Evolutionary conservation across 2,888 invertebrate species (phyloP).

Genomic region (Blomia tropicalis): DNA sequence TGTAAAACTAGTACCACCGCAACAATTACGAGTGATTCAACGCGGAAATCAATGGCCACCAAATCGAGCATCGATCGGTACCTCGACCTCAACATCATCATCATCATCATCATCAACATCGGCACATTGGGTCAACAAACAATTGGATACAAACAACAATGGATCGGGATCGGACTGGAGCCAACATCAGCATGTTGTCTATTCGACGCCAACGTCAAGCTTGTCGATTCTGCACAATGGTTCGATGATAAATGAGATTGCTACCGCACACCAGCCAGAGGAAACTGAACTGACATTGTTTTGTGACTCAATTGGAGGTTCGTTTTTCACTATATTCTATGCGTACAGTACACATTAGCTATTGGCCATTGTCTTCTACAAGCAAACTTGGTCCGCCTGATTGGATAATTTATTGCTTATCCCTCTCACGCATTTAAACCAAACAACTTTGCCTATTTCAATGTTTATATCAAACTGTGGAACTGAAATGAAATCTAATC

Average conservation of each 20-base stretch:
- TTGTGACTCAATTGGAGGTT: conserved; percentile 17
- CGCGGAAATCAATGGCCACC: not conserved
- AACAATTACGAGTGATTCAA: conserved; percentile 10
- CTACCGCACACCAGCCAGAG: conserved; percentile 3
- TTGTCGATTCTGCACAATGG: conserved; percentile 14
- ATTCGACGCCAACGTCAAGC: not conserved
- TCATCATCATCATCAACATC: not conserved
- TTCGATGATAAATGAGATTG: conserved; percentile 12
- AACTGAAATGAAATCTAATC: no score
- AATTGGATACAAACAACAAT: conserved; percentile 6
- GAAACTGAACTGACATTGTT: not conserved
- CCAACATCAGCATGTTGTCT: conserved; percentile 3
- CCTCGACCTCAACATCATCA: not conserved
- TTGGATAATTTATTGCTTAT: conserved; percentile 3
- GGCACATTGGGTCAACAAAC: not conserved
- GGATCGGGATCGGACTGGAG: not conserved
- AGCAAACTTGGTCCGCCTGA: not conserved
- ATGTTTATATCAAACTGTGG: no score
- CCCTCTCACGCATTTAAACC: not conserved
- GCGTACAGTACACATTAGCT: no score
- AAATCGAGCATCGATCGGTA: not conserved
- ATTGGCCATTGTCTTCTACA: not conserved
- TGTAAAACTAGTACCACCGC: conserved; percentile 4
- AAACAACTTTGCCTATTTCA: not conserved
- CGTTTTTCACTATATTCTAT: no score